Percentiles rank a stretch among this genome's conserved stretches.
phyloP scores from a whole-genome alignment of 2,888 invertebrate genomes.

The Miltochrista miniata region DNA sequence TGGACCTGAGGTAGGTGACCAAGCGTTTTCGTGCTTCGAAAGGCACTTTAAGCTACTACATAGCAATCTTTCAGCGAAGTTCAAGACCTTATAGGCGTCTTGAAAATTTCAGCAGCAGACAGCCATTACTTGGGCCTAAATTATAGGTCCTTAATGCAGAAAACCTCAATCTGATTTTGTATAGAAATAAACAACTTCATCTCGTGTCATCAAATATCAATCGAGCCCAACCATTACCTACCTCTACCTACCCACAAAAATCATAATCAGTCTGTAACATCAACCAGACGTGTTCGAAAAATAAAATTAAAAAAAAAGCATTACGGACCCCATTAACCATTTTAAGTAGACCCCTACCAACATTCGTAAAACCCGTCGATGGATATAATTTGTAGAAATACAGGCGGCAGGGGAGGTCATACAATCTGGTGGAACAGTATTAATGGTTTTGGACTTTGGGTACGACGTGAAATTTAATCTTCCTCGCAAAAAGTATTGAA shows the following conservation, averaged over 20 bases:
- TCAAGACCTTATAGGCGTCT: no score
- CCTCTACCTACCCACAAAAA: slow-evolving; percentile 64
- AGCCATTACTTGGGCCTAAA: no score
- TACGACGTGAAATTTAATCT: slow-evolving; percentile 81
- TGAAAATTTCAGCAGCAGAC: no score
- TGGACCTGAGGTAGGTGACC: no score
- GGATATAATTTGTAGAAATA: neutral
- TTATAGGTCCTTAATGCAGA: no score
- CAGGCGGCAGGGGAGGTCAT: slow-evolving; percentile 42
- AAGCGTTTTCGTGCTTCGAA: no score
- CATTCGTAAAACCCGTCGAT: slow-evolving; percentile 11
- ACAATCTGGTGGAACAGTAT: slow-evolving; percentile 58
- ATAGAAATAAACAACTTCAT: slow-evolving; percentile 11
- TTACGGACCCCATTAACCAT: slow-evolving; percentile 61
- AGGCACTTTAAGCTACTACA: no score
- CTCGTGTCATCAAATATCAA: slow-evolving; percentile 60
- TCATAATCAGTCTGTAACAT: slow-evolving; percentile 75
- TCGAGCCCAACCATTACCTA: slow-evolving; percentile 55
- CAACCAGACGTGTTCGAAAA: slow-evolving; percentile 68
- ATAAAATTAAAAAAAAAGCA: slow-evolving; percentile 55
- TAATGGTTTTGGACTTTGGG: slow-evolving; percentile 73
- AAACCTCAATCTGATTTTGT: no score
- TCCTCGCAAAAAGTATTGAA: slow-evolving; percentile 79
- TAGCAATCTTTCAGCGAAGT: no score
- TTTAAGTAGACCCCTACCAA: slow-evolving; percentile 33